A percentile compares a stretch with the other conserved stretches of the same genome.
These are phyloP conservation scores for Cassiopea andromeda DNA, from an alignment of 30 jellyfish, hydroid and myxozoan genomes.

Conservation along the genomic window DNA sequence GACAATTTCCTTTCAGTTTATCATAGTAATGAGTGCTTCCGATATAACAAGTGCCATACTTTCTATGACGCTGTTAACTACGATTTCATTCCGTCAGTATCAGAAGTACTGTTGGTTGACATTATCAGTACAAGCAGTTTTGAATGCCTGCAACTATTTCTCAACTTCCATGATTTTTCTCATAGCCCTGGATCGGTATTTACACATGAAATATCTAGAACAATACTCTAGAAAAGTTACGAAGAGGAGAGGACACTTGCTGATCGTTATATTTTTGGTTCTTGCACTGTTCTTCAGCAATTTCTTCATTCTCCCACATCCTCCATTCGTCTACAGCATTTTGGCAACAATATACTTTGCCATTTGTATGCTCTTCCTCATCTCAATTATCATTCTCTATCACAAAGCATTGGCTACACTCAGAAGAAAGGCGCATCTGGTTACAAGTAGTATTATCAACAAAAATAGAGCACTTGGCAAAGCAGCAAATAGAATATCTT, in stretches of 20 bases:
- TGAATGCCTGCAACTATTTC: background rate
- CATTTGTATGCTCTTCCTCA: background rate
- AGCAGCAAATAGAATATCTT: background rate
- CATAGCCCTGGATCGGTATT: conserved; percentile 1
- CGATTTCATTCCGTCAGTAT: background rate
- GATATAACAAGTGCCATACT: background rate
- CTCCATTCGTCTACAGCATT: background rate
- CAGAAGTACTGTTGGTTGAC: background rate
- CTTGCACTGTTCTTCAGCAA: background rate
- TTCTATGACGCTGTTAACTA: background rate
- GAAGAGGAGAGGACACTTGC: conserved; percentile 3
- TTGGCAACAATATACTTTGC: background rate
- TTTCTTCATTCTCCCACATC: background rate
- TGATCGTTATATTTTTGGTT: background rate
- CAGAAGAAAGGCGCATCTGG: background rate
- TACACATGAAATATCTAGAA: background rate
- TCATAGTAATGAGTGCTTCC: background rate
- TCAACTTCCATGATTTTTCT: background rate
- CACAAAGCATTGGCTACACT: background rate
- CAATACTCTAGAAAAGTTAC: background rate
- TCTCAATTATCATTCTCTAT: background rate
- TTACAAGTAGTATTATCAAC: background rate
- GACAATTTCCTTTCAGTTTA: background rate
- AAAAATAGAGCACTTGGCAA: background rate
- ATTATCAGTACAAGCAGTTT: background rate